Base-by-base conservation (phyloP, 2,797 vertebrate species). In the Hylomyscus alleni region DNA sequence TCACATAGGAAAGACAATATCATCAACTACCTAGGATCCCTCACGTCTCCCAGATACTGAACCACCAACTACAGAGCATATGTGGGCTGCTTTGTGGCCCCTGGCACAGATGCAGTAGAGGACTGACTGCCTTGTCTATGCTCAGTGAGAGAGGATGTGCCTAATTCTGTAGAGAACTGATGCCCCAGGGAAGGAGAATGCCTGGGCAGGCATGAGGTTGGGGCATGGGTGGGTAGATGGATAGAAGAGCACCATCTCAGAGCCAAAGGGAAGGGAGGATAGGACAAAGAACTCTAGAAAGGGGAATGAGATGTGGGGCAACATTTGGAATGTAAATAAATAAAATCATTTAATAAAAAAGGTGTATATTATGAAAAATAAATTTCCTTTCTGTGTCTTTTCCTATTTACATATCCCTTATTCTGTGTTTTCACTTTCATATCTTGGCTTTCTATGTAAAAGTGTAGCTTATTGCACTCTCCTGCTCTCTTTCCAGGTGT, bases 371-470 rank as follows among this genome's bases (percentile, higher is more conserved):
- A 62, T 81, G 22, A 69, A 78, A 93, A 89, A 60, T 1, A 76
- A 3, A 0, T 81, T 94, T 90, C 22, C 9, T 92, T 85, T 20
- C 17, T 77, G 52, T 6, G 8, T 22, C 2, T 60, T 0, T 44
- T 86, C n/a, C 29, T 82, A 85, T 12, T 29, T 15, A 62, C 4
- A n/a, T 20, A 0, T 58, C 8, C 11, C 8, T 56, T 84, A 94
- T 3, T 8, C 56, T 83, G 13, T 54, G 82, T 82, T 89, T 94
- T 3, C 52, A 44, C 44, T 92, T 87, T 89, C n/a, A 26, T 19
- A n/a, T 94, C 73, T 95, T 81, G 34, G 44, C 6, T 77, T 89
- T 91, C 50, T 85, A 10, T 72, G 12, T 34, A 94, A 92, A 94
- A 92, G 81, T 65, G 67, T n/a, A 81, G 2, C 20, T 62, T 67